These are phyloP conservation scores for Macrophya annulata DNA, from an alignment of 2,888 invertebrate species.

Conservation along the genomic window DNA sequence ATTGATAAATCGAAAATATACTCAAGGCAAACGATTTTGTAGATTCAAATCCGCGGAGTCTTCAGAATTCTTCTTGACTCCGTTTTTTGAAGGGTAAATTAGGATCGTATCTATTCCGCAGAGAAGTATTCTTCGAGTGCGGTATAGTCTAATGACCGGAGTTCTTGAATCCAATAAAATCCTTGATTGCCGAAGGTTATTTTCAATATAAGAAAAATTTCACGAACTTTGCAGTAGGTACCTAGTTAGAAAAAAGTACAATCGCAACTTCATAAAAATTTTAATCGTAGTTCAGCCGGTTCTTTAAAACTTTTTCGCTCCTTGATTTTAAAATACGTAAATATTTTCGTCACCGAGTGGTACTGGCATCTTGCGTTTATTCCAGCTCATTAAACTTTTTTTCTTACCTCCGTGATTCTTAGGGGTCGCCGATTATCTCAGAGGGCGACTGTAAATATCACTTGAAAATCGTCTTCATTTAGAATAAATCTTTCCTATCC, in stretches of 20 bases:
- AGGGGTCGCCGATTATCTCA: background rate
- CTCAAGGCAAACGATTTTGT: slow-evolving; percentile 6
- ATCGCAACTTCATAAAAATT: background rate
- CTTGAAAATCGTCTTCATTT: slow-evolving; percentile 32
- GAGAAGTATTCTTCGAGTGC: background rate
- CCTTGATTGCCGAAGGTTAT: background rate
- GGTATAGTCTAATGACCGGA: background rate
- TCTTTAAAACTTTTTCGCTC: background rate
- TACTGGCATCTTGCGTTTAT: slow-evolving; percentile 16
- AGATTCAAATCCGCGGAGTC: background rate
- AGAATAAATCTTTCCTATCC: slow-evolving; percentile 19
- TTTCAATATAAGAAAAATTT: background rate
- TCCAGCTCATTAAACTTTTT: slow-evolving; percentile 26
- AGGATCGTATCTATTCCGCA: slow-evolving; percentile 8
- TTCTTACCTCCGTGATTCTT: background rate
- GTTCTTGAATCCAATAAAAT: background rate
- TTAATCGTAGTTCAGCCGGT: background rate
- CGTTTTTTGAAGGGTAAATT: background rate
- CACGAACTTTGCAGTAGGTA: background rate
- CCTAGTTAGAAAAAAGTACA: too few relatives aligned
- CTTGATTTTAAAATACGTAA: background rate
- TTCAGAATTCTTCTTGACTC: background rate
- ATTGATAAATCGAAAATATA: slow-evolving; percentile 34
- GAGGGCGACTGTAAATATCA: slow-evolving; percentile 10
- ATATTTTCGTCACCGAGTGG: slow-evolving; percentile 1